Base-by-base conservation (phyloP, 2,113 vertebrate genomes). In the Nymphicus hollandicus region DNA sequence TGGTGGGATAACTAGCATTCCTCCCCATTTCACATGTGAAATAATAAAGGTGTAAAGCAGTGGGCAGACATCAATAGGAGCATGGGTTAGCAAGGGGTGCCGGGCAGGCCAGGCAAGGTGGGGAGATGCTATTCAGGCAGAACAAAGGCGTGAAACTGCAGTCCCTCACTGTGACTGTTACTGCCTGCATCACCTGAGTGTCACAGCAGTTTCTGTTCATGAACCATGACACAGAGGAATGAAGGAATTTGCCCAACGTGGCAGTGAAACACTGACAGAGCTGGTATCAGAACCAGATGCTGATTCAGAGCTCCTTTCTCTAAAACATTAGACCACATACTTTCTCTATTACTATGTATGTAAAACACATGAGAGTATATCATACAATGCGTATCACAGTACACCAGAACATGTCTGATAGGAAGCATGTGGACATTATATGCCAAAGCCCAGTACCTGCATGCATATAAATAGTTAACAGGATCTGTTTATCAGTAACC, bases 81-180 rank as follows among this genome's bases (percentile, higher is more conserved):
- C 20, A 29, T 0, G 2, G 60, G 31, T 11, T 33, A 66, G 47
- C 8, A 4, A 60, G 52, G 11, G 35, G 7, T 39, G 44, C 29
- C 70, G 66, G 74, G 60, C 73, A 88, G 70, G 28, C 41, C 11
- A 2, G 23, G 50, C 19, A 39, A 56, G 50, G n/a, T 70, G 85
- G 27, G 39, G 17, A 73, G n/a, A 65, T 1, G 6, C 29, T 29
- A 5, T 13, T 13, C 19, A 49, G 60, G 43, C n/a, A 53, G 19
- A 71, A 20, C 3, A 55, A 18, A 1, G 0, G 24, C 1, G 1
- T 3, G 6, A 25, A 65, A 70, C 46, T 6, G 4, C 3, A 1
- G 5, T 31, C 27, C 28, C 43, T 68, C 27, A 1, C 35, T 12
- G 18, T 11, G 19, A 52, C 44, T 33, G 23, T 8, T 79, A 33